Evolutionary conservation across 2,113 vertebrate genomes (phyloP), one percentile per base, ranked within the genome.

Genomic region (Corythoichthys intestinalis): DNA sequence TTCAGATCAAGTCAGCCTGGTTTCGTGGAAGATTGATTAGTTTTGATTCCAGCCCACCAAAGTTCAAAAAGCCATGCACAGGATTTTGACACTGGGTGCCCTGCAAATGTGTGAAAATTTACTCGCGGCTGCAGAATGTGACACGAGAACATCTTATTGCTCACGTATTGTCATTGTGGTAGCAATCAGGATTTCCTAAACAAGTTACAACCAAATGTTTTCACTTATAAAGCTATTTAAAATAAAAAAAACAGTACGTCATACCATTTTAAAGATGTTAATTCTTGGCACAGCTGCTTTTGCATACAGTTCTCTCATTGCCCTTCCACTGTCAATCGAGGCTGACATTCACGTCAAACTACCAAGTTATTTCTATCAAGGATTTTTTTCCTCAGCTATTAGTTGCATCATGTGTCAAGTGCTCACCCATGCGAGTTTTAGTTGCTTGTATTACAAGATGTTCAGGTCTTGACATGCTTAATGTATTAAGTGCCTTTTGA

Each of bases 91-190:
- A 47, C n/a, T 20, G 14, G 38, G 39, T 20, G 39, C 2, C 39
- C 17, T 44, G 17, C 44, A 14, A 47, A 63, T 46, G 61, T 58
- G 61, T 63, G 44, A 63, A 63, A 63, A 47, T 28, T 62, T 5
- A 63, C 20, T 6, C 44, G 4, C 6, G n/a, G 41, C 20, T 63
- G 61, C 44, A 47, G 61, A 63, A 63, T 63, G 61, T 63, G 44
- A 63, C 61, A 63, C 41, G 10, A 13, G 39, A 28, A 9, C 4
- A 47, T 39, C 41, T 28, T 28, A 34, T 4, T 47, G 17, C 17
- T n/a, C 2, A 15, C 39, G 17, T 41, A 38, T 41, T 15, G n/a
- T n/a, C 59, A 15, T 17, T 44, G 8, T 20, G 38, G 39, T 41
- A 5, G 17, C 37, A 44, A 60, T 14, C 14, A 2, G 1, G 6